Evolutionary conservation across 2,888 invertebrate genomes (phyloP).

Genomic region (Synanthedon vespiformis): DNA sequence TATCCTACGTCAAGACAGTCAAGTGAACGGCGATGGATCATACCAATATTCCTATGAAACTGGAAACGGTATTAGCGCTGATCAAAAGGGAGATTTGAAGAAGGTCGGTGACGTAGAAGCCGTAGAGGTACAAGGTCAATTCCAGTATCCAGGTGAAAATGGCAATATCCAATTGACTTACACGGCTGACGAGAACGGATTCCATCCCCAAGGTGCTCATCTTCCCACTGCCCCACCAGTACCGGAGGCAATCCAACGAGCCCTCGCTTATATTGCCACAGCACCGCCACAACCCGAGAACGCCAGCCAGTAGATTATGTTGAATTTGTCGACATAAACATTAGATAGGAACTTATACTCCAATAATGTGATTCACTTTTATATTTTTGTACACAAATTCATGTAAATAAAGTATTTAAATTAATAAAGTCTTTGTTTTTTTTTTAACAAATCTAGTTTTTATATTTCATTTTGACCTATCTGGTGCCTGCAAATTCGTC

Average conservation of each 20-base stretch:
- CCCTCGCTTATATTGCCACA: slow-evolving; percentile 75
- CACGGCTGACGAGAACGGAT: slow-evolving; percentile 79
- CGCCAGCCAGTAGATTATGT: slow-evolving; percentile 21
- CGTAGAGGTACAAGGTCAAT: slow-evolving; percentile 74
- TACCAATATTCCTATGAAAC: slow-evolving; percentile 75
- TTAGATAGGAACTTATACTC: slow-evolving; percentile 16
- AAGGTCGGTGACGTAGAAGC: slow-evolving; percentile 68
- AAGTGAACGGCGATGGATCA: slow-evolving; percentile 72
- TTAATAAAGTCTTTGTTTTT: too few species aligned
- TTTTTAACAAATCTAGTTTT: too few species aligned
- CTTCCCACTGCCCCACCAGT: slow-evolving; percentile 78
- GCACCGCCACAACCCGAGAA: slow-evolving; percentile 54
- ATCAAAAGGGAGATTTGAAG: slow-evolving; percentile 72
- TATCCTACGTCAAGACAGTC: slow-evolving; percentile 70
- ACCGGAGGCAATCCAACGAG: slow-evolving; percentile 76
- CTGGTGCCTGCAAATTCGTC: too few species aligned
- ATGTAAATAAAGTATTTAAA: too few species aligned
- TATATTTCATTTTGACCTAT: too few species aligned
- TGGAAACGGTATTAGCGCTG: slow-evolving; percentile 74
- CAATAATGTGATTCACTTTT: slow-evolving; percentile 23
- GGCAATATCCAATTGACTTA: slow-evolving; percentile 75
- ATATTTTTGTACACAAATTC: slow-evolving; percentile 26
- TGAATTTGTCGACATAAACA: slow-evolving; percentile 1
- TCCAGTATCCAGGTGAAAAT: slow-evolving; percentile 75
- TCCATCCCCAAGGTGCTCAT: slow-evolving; percentile 73